Evolutionary conservation across 2,888 invertebrate genomes (phyloP), one percentile per base, ranked within the genome.

Genomic region (Nephrotoma guestfalica): DNA sequence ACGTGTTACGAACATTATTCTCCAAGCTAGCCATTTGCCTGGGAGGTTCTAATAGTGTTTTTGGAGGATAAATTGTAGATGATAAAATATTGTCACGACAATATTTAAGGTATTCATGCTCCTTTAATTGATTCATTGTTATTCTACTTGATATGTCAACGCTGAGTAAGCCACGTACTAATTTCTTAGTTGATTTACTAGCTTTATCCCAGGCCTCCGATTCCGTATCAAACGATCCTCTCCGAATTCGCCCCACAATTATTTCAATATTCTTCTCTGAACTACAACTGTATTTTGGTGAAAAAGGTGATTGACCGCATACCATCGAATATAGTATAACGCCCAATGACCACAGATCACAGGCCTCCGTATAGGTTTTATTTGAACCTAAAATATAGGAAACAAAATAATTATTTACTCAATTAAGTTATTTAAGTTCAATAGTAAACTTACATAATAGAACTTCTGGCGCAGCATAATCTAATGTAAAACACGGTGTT

Each of bases 331-430:
- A 93, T 85, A 98, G 92, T 88, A 98, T 97, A 1, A 98, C 98
- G 0, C 99, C 99, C 0, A 99, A 93, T 88, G 98, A 97, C 98
- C 99, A 99, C 87, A 98, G 92, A 92, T 99, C 99, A 92, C 98
- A 98, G 89, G 96, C 96, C 90, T 97, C 96, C 88, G 97, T 97
- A 92, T 99, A 99, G 13, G 51, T 57, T 86, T 43, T 96, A 95
- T 5, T 92, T 91, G 57, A 91, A 90, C 71, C 71, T 71, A 30
- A 30, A 71, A 9, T 30, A 71, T 57, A 57, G 51, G 4, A 15
- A 15, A 15, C n/a, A 57, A 13, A 47, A 13, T 47, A 30, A 88
- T 86, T 87, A 87, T 83, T 88, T 86, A 88, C 4, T 30, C 30
- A 87, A 87, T 88, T 88, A 87, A 88, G 88, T 86, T 30, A 0